These are phyloP conservation scores for Melipona bicolor DNA, from an alignment of 2,888 invertebrate species.

Conservation along the genomic window DNA sequence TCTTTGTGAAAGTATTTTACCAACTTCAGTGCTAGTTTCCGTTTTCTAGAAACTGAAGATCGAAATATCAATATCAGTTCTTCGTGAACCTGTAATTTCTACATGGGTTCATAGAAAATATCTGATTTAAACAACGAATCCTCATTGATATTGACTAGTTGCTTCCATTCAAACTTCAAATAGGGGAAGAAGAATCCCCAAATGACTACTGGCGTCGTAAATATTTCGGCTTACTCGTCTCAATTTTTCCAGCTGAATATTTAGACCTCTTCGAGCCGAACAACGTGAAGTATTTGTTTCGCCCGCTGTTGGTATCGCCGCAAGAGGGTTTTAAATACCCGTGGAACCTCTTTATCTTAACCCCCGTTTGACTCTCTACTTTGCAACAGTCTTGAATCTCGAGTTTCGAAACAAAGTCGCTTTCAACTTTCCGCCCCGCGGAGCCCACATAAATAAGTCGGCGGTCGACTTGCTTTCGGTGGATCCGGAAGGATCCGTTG, in stretches of 20 bases:
- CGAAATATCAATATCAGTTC: background rate
- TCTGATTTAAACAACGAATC: background rate
- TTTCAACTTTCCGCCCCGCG: slow-evolving; percentile 7
- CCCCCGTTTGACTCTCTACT: slow-evolving; percentile 6
- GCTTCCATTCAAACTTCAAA: no score
- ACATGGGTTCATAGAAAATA: background rate
- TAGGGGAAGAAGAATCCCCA: background rate
- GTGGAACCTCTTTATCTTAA: background rate
- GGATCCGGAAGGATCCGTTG: slow-evolving; percentile 2
- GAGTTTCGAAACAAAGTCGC: slow-evolving; percentile 22
- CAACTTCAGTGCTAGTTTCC: background rate
- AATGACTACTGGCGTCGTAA: background rate
- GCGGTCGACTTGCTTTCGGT: background rate
- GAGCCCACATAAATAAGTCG: slow-evolving; percentile 19
- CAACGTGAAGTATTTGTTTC: background rate
- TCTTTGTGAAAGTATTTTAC: background rate
- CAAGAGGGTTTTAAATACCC: background rate
- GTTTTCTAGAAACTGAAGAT: background rate
- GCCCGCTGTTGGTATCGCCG: background rate
- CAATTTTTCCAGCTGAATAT: background rate
- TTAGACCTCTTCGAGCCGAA: background rate
- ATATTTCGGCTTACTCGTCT: background rate
- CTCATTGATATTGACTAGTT: no score
- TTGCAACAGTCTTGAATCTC: slow-evolving; percentile 3
- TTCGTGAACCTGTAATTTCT: background rate